phyloP scores from a whole-genome alignment of 2,797 vertebrate species.

The Lindbergichthys nudifrons region DNA sequence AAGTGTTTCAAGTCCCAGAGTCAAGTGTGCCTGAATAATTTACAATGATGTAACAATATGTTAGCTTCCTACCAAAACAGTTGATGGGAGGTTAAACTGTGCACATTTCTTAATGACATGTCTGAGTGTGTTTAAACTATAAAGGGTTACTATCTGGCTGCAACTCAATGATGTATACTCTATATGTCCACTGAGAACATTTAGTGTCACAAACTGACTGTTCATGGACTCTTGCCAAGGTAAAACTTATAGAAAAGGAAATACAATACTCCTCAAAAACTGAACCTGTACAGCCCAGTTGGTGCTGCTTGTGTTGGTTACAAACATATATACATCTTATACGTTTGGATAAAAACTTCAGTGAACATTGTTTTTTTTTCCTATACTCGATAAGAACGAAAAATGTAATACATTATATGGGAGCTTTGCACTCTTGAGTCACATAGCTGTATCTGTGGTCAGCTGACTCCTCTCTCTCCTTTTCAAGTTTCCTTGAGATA shows the following conservation, averaged over 20 bases:
- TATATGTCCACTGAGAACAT: conserved; percentile 6
- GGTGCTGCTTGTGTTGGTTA: conserved; percentile 39
- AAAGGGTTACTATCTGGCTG: neutral
- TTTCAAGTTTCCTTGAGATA: conserved; percentile 39
- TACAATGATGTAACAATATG: neutral
- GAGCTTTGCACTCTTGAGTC: conserved; percentile 34
- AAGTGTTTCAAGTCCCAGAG: neutral
- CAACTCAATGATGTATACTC: neutral
- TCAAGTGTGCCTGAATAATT: conserved; percentile 2
- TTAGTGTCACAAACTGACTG: conserved; percentile 11
- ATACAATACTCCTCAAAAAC: conserved; percentile 36
- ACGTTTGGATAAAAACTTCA: conserved; percentile 51
- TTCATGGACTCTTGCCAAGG: conserved; percentile 9
- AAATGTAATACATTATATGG: conserved; percentile 35
- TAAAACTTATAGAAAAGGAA: conserved; percentile 42
- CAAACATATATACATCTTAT: conserved; percentile 23
- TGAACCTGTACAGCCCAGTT: conserved; percentile 7
- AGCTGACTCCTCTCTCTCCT: conserved; percentile 25
- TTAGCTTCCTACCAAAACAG: neutral
- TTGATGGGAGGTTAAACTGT: conserved; percentile 3
- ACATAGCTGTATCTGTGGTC: conserved; percentile 41
- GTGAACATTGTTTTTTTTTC: conserved; percentile 33
- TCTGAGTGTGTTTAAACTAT: neutral
- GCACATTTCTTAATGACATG: neutral
- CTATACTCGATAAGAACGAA: conserved; percentile 29